Conservation (phyloP, 2,797 vertebrate genomes). For the Gila robusta region DNA sequence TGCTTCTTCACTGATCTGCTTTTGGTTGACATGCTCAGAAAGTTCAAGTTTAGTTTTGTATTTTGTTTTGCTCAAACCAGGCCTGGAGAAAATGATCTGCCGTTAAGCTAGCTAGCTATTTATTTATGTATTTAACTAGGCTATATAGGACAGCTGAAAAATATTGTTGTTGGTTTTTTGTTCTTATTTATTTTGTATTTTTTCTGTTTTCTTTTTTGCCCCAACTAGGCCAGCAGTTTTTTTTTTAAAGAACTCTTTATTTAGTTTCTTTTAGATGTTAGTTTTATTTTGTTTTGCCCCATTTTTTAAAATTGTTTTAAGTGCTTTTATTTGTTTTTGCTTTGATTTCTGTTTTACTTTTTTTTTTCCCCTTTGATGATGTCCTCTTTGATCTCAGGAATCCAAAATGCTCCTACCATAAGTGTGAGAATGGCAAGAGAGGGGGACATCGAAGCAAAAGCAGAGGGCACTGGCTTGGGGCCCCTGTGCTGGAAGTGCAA, state of each 20-base stretch:
- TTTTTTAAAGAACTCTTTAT: not conserved
- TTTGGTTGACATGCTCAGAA: not conserved
- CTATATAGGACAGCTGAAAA: not conserved
- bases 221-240: not conserved
- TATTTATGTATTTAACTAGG: not conserved
- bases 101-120: too few relatives aligned
- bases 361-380: not conserved
- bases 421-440: slow-evolving; percentile 16
- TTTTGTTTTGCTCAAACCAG: not conserved
- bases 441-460: slow-evolving; percentile 68
- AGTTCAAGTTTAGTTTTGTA: not conserved
- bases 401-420: not conserved
- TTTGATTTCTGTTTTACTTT: not conserved
- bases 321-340: not conserved
- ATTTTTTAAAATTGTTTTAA: not conserved
- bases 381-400: not conserved
- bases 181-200: not conserved
- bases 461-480: slow-evolving; percentile 54
- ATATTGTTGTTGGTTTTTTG: not conserved
- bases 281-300: not conserved
- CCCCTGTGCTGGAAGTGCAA: slow-evolving; percentile 72
- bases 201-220: not conserved
- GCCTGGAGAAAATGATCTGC: not conserved
- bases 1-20: not conserved
- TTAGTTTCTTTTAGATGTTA: not conserved